Evolutionary conservation across 2,888 invertebrate genomes (phyloP), one percentile per base, ranked within the genome.

Genomic region (Neoascia interrupta): DNA sequence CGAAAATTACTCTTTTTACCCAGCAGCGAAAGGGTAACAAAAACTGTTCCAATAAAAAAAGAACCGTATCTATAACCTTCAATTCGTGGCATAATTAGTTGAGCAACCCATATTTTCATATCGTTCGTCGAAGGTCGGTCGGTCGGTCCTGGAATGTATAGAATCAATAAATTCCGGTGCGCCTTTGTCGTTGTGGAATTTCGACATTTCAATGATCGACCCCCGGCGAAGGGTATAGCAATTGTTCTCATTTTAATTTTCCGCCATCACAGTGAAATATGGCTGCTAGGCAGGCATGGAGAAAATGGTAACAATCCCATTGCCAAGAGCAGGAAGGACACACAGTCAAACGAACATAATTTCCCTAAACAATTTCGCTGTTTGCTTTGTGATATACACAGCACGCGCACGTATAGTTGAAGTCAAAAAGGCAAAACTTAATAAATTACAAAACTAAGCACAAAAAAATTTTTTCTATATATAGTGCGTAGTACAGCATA

Each of bases 141-240:
- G 75, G 75, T 70, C 61, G 39, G 28, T 36, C 23, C 5, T 11
- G 1, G 8, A 31, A 39, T n/a, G n/a, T n/a, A n/a, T 15, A 36
- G 6, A 75, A 75, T 70, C 63, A 36, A 70, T 70, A 51, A 19
- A 49, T n/a, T n/a, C n/a, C 54, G 28, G 10, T 54, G 5, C 28
- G 5, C 10, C 39, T 6, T 28, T 36, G 28, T 45, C 16, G 58
- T 64, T 18, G 2, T 5, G 63, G 63, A 54, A 39, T 64, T n/a
- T 54, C 49, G 43, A 58, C 51, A 70, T 70, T 75, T 58, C 70
- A 76, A 70, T 56, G 75, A 70, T 56, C 37, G 63, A n/a, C n/a
- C n/a, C n/a, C 39, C 41, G 19, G 31, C 18, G 45, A 49, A 58
- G 37, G 13, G 58, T n/a, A n/a, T 31, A 68, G 23, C 68, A 69